These are phyloP conservation scores for Noturus placidus DNA, from an alignment of 2,113 vertebrate species.

Conservation along the genomic window DNA sequence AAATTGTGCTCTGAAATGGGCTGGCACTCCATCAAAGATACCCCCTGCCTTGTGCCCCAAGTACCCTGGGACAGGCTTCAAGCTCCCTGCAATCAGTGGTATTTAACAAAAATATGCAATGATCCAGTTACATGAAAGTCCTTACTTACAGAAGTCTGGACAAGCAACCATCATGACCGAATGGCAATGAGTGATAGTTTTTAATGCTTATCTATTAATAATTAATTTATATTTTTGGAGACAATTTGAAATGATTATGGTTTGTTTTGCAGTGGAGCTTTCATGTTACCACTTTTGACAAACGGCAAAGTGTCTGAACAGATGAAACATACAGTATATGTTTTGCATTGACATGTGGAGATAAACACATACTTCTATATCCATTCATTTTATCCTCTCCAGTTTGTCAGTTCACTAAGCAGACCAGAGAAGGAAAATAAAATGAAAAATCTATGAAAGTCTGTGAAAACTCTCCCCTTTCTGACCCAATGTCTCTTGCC, in stretches of 20 bases:
- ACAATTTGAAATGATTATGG: background rate
- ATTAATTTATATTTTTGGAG: background rate
- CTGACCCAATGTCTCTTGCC: background rate
- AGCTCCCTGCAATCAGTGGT: background rate
- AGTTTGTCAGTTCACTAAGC: background rate
- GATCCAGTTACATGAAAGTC: background rate
- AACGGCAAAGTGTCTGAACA: background rate
- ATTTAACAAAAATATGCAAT: background rate
- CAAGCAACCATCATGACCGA: background rate
- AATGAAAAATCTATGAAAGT: background rate
- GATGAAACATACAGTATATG: background rate
- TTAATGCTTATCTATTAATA: background rate
- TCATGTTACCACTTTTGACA: background rate
- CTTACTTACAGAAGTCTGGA: background rate
- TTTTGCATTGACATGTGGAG: background rate
- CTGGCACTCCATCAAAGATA: too few species aligned
- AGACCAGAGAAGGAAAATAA: too few species aligned
- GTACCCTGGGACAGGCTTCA: too few species aligned
- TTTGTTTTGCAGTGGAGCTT: too few species aligned
- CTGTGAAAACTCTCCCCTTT: background rate
- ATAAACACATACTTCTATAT: background rate
- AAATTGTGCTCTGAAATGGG: too few species aligned
- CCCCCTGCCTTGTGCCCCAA: too few species aligned
- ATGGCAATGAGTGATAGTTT: background rate
- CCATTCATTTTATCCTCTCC: background rate